These are phyloP conservation scores for Phenganax marumi DNA, from an alignment of 92 coral and sea anemone genomes.

Conservation along the genomic window DNA sequence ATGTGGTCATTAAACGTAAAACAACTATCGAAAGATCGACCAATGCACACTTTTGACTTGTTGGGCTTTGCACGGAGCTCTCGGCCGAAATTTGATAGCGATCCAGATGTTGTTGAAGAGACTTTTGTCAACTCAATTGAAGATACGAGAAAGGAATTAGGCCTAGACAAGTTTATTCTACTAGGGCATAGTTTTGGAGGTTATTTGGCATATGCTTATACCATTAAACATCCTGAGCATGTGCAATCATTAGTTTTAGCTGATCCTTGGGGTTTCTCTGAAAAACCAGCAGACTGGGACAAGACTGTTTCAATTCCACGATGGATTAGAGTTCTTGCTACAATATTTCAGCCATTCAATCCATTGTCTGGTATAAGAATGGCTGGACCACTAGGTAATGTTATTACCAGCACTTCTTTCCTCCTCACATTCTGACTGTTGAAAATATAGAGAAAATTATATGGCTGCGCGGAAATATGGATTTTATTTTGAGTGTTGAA, in stretches of 20 bases:
- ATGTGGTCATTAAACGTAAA: conserved; percentile 86
- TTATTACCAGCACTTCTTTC: not conserved
- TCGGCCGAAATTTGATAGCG: conserved; percentile 72
- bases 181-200: conserved; percentile 98
- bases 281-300: conserved; percentile 78
- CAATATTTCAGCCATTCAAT: conserved; percentile 72
- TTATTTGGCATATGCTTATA: conserved; percentile 78
- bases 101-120: conserved; percentile 70
- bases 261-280: conserved; percentile 96
- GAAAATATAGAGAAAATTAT: too few species aligned
- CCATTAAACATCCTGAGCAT: conserved; percentile 73
- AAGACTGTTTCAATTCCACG: conserved; percentile 60
- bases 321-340: conserved; percentile 77
- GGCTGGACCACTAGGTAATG: conserved; percentile 92
- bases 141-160: conserved; percentile 79
- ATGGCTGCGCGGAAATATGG: too few species aligned
- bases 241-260: conserved; percentile 82
- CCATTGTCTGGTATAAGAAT: conserved; percentile 89
- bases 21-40: conserved; percentile 66
- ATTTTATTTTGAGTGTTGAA: too few species aligned
- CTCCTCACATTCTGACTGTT: not conserved
- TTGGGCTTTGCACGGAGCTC: conserved; percentile 97
- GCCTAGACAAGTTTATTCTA: conserved; percentile 78
- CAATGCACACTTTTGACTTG: conserved; percentile 81
- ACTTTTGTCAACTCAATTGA: conserved; percentile 83